These are phyloP conservation scores for Volucella inanis DNA, from an alignment of 2,888 invertebrate genomes.

Conservation along the genomic window DNA sequence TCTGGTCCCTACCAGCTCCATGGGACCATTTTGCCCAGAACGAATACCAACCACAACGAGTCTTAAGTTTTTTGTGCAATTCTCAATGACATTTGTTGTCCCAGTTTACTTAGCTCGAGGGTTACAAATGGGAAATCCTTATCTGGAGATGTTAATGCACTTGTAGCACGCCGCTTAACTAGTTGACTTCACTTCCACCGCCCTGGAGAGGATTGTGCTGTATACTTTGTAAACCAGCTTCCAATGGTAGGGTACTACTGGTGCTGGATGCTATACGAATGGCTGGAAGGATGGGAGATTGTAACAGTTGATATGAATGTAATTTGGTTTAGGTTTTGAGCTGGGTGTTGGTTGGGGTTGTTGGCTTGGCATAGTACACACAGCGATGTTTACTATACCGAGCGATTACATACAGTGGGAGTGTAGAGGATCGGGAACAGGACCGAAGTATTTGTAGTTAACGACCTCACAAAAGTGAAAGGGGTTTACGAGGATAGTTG, in stretches of 20 bases:
- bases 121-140: conserved; percentile 66
- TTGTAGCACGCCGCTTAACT: conserved; percentile 66
- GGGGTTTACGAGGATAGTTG: conserved; percentile 38
- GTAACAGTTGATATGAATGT: conserved; percentile 71
- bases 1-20: conserved; percentile 35
- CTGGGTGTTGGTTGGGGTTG: conserved; percentile 64
- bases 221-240: conserved; percentile 5
- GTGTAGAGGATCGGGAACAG: neutral
- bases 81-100: conserved; percentile 73
- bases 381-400: conserved; percentile 5
- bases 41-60: neutral
- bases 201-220: conserved; percentile 4
- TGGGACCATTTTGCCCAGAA: neutral
- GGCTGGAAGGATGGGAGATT: conserved; percentile 51
- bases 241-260: neutral
- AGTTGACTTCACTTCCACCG: conserved; percentile 11
- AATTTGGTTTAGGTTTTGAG: conserved; percentile 71
- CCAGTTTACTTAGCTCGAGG: conserved; percentile 65
- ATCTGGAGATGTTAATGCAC: conserved; percentile 74
- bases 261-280: too few species aligned
- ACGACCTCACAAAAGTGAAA: conserved; percentile 67
- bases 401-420: neutral
- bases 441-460: conserved; percentile 38
- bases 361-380: conserved; percentile 22
- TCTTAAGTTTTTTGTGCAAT: conserved; percentile 54